Conservation (phyloP, 1,140 invertebrate genomes). For the Drosophila virilis region DNA sequence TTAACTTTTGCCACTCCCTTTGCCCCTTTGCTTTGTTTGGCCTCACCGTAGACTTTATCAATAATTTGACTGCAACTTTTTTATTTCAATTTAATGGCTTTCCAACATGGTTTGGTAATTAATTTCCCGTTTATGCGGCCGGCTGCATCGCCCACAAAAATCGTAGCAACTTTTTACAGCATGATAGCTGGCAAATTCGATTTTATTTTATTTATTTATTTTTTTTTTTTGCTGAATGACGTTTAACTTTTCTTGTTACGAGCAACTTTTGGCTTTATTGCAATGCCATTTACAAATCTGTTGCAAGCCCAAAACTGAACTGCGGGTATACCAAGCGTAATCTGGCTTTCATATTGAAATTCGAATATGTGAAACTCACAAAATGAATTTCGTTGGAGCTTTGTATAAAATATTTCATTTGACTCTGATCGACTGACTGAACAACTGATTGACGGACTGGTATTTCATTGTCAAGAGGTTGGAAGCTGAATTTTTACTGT, state of each 20-base stretch:
- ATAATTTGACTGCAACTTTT: constrained; percentile 59
- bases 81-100: constrained; percentile 58
- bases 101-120: constrained; percentile 63
- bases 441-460: too few species aligned
- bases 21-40: not conserved
- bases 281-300: constrained; percentile 2
- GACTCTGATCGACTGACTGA: too few species aligned
- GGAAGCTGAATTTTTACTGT: too few species aligned
- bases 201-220: constrained; percentile 44
- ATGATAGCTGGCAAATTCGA: constrained; percentile 53
- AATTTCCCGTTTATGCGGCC: constrained; percentile 66
- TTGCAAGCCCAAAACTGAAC: not conserved
- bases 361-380: too few species aligned
- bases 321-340: not conserved
- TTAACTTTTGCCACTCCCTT: not conserved
- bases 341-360: not conserved
- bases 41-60: constrained; percentile 40
- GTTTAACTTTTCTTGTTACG: constrained; percentile 37
- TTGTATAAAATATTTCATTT: too few species aligned
- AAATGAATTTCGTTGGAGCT: too few species aligned
- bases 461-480: too few species aligned
- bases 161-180: constrained; percentile 43
- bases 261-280: constrained; percentile 24
- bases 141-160: constrained; percentile 68
- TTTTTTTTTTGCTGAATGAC: constrained; percentile 19